Evolutionary conservation across 2,797 vertebrate genomes (phyloP), one percentile per base, ranked within the genome.

Genomic region (Otolemur crassicaudatus): DNA sequence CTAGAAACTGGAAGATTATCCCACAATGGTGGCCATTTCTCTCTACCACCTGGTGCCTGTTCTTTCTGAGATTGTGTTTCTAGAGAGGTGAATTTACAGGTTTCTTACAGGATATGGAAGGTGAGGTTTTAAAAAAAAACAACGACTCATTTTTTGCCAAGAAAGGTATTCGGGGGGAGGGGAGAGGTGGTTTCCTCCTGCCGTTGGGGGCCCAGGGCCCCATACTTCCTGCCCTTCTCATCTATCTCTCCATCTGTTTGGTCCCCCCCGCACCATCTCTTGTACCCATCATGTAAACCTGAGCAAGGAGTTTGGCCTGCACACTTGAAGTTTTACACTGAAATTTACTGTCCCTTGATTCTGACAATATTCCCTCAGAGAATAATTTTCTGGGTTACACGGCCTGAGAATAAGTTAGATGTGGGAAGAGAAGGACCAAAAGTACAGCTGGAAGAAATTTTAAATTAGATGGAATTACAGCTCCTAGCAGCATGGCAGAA

Each of bases 151-250:
- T 98, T 96, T 98, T 93, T 97, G 88, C 96, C 82, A 88, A 92
- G 86, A 94, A 92, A 97, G 97, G 93, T 79, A 90, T 97, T 95
- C 87, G 56, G 73, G 63, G 72, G 67, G 11, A 56, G 58, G 67
- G 69, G 67, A 5, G 79, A 73, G 96, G 96, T 87, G 95, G 96
- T 97, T 98, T 98, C 97, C 96, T 98, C 91, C 96, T 93, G 94
- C 94, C 0, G 4, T 80, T 96, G 93, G 19, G 91, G 92, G 96
- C 82, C 87, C 91, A 94, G 97, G 95, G 97, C 98, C 97, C 97
- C 94, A 43, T 80, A 58, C 97, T 98, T 98, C 98, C 98, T 98
- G 98, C 98, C 97, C 97, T 58, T 97, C 97, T 16, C 29, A 8
- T 98, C 98, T 69, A 98, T 98, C 98, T 98, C 95, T 75, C 90